Evolutionary conservation across 2,888 invertebrate genomes (phyloP).

Genomic region (Eurytoma adleriae): DNA sequence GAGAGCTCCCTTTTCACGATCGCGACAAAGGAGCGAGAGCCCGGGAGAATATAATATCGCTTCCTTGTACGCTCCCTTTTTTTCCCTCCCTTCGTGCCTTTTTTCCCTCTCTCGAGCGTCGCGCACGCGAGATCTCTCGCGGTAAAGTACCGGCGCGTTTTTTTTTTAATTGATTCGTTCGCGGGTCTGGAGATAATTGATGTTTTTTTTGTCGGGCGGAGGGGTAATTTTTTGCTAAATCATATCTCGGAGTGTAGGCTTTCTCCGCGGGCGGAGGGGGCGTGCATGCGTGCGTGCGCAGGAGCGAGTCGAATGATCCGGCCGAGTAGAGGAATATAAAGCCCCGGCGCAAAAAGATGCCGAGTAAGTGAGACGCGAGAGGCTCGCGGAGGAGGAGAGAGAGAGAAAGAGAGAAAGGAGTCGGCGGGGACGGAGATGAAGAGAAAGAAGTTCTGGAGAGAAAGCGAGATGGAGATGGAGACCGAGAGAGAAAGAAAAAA

Average conservation of each 20-base stretch:
- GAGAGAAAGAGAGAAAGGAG: constrained; percentile 43
- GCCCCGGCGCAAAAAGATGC: constrained; percentile 24
- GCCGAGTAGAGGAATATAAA: background rate
- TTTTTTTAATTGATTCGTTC: background rate
- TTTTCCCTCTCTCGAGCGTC: no score
- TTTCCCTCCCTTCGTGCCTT: no score
- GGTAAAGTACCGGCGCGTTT: background rate
- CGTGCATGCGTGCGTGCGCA: background rate
- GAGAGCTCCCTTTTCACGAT: background rate
- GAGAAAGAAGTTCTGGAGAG: constrained; percentile 43
- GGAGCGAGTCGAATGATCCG: constrained; percentile 19
- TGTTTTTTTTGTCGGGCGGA: no score
- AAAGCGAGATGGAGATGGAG: constrained; percentile 27
- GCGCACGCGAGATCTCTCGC: no score
- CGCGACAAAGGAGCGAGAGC: constrained; percentile 2
- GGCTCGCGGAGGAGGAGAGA: background rate
- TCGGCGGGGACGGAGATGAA: constrained; percentile 31
- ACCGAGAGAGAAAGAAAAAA: background rate
- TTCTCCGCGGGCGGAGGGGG: background rate
- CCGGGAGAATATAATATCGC: background rate
- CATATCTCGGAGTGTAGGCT: background rate
- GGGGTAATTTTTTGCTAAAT: background rate
- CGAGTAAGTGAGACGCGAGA: constrained; percentile 47
- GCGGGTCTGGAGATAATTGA: no score
- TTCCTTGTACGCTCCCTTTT: no score